These are phyloP conservation scores for Australoheros facetus DNA, from an alignment of 2,797 vertebrate genomes.

Conservation along the genomic window DNA sequence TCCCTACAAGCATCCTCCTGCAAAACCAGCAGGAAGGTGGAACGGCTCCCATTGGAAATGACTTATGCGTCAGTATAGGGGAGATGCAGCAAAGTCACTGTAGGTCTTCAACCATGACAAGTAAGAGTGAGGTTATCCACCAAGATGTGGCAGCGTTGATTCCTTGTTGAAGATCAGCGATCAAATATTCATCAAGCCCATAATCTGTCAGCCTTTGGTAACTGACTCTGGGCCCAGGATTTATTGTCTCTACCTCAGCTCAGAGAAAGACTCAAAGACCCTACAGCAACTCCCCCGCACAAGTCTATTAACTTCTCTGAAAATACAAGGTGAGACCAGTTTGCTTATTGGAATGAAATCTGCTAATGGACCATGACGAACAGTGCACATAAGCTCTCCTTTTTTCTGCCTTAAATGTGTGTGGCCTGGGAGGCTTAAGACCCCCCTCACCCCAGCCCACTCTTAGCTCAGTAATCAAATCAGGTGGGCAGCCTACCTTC, in stretches of 20 bases:
- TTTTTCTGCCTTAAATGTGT: slow-evolving; percentile 44
- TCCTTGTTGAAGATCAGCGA: slow-evolving; percentile 52
- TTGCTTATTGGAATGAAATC: slow-evolving; percentile 59
- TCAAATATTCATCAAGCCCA: slow-evolving; percentile 71
- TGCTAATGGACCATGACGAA: slow-evolving; percentile 60
- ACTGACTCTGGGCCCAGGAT: slow-evolving; percentile 45
- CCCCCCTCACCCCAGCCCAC: neutral
- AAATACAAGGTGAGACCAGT: slow-evolving; percentile 15
- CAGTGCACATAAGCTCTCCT: slow-evolving; percentile 40
- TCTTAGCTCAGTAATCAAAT: slow-evolving; percentile 42
- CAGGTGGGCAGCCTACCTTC: slow-evolving; percentile 34
- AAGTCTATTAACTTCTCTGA: slow-evolving; percentile 45
- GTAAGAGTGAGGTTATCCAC: slow-evolving; percentile 7
- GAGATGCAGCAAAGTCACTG: slow-evolving; percentile 13
- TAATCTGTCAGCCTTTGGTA: slow-evolving; percentile 62
- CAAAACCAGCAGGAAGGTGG: slow-evolving; percentile 19
- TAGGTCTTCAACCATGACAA: slow-evolving; percentile 33
- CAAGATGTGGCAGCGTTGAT: slow-evolving; percentile 32
- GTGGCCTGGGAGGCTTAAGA: slow-evolving; percentile 27
- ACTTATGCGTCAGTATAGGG: neutral
- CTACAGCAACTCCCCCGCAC: neutral
- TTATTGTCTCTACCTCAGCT: slow-evolving; percentile 48
- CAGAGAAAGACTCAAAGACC: slow-evolving; percentile 13
- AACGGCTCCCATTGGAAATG: neutral
- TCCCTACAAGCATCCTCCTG: slow-evolving; percentile 1